A percentile compares a stretch with the other conserved stretches of the same genome.
Evolutionary conservation across 2,113 vertebrate genomes (phyloP).

Genomic region (Oreochromis spilurus): DNA sequence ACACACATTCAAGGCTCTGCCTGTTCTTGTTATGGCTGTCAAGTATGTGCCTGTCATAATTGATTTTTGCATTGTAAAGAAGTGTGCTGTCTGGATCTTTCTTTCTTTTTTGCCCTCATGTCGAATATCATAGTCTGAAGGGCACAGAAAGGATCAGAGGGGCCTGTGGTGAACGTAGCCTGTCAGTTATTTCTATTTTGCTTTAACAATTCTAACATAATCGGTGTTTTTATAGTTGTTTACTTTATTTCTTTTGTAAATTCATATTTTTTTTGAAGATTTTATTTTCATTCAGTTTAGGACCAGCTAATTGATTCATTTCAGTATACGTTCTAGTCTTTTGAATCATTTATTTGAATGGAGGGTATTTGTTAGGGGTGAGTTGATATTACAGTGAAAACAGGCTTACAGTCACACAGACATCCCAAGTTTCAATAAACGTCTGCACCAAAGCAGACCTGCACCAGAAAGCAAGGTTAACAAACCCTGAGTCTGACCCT

Average conservation of each 20-base stretch:
- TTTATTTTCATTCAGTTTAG: background rate
- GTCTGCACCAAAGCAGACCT: background rate
- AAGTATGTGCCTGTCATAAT: slow-evolving; percentile 17
- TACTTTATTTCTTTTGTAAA: background rate
- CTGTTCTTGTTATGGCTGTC: slow-evolving; percentile 3
- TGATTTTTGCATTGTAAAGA: background rate
- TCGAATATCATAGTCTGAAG: background rate
- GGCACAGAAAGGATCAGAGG: background rate
- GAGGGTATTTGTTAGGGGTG: background rate
- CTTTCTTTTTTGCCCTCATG: background rate
- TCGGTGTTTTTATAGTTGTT: background rate
- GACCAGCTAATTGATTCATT: background rate
- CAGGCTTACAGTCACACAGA: background rate
- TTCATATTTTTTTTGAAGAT: background rate
- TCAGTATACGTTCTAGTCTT: background rate
- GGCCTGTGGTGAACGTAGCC: background rate
- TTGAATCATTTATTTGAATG: background rate
- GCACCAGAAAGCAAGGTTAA: background rate
- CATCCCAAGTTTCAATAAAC: background rate
- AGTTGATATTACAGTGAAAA: background rate
- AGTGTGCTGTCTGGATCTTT: background rate
- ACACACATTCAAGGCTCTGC: background rate
- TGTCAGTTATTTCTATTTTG: background rate
- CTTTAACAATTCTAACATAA: background rate
- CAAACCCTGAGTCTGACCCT: background rate